A percentile compares a stretch with the other conserved stretches of the same genome.
These are phyloP conservation scores for Marcusenius ussheri DNA, from an alignment of 2,113 vertebrate species.

Conservation along the genomic window DNA sequence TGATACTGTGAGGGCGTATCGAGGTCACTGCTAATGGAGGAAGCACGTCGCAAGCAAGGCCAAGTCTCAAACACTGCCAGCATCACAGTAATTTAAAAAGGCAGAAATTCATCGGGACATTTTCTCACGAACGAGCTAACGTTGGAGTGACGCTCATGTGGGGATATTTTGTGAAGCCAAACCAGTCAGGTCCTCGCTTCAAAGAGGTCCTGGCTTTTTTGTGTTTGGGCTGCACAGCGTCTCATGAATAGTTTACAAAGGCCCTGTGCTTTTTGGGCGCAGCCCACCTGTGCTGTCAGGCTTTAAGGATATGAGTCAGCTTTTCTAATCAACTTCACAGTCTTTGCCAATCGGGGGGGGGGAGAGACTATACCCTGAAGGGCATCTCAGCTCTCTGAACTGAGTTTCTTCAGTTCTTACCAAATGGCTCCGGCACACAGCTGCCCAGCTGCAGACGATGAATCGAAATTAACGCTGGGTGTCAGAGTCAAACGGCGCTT, in stretches of 20 bases:
- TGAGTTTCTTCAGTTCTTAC: constrained; percentile 7
- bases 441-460: not conserved
- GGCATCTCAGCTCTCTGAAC: not conserved
- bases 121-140: not conserved
- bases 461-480: constrained; percentile 18
- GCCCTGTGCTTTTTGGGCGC: not conserved
- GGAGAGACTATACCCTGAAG: not conserved
- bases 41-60: not conserved
- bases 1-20: not conserved
- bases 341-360: not conserved
- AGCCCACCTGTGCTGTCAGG: constrained; percentile 11
- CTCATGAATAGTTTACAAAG: constrained; percentile 24
- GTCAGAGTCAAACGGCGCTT: not conserved
- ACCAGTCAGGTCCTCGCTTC: not conserved
- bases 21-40: not conserved
- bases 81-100: not conserved
- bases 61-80: not conserved
- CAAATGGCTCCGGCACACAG: not conserved
- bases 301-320: not conserved
- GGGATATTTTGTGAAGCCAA: not conserved
- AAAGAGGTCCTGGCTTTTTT: not conserved
- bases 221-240: not conserved
- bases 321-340: not conserved
- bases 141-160: not conserved
- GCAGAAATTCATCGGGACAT: not conserved